Evolutionary conservation across 2,797 vertebrate genomes (phyloP).

Genomic region (Momotus momota): DNA sequence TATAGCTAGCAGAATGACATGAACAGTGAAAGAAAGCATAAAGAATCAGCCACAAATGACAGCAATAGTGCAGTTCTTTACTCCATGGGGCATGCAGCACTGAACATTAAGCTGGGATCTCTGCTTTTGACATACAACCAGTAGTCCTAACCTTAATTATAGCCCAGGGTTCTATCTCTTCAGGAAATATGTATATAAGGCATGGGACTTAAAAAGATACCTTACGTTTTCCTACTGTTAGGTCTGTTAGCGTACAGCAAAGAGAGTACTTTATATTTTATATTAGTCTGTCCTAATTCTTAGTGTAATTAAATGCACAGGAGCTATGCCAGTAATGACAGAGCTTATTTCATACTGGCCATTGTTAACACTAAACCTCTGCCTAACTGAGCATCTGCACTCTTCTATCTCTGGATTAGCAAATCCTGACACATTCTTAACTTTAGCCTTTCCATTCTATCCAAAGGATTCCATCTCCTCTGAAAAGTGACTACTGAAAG

Average conservation of each 20-base stretch:
- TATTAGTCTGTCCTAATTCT: neutral
- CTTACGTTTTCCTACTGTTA: neutral
- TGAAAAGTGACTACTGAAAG: neutral
- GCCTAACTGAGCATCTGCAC: neutral
- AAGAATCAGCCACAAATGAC: neutral
- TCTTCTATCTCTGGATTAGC: neutral
- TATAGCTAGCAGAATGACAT: neutral
- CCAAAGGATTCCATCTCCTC: neutral
- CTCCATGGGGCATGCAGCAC: neutral
- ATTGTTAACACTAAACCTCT: neutral
- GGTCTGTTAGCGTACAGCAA: neutral
- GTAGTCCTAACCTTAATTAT: neutral
- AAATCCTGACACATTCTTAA: neutral
- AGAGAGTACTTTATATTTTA: neutral
- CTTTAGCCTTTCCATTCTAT: neutral
- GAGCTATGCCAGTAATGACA: neutral
- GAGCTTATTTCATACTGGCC: neutral
- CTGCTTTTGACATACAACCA: neutral
- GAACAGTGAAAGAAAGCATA: neutral
- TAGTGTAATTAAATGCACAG: neutral
- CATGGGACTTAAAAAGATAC: neutral
- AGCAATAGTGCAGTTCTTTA: neutral
- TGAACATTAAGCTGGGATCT: neutral
- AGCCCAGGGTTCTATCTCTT: neutral
- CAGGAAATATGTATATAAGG: neutral